These are phyloP conservation scores for Petrocephalus microphthalmus DNA, from an alignment of 2,113 vertebrate genomes.

Conservation along the genomic window DNA sequence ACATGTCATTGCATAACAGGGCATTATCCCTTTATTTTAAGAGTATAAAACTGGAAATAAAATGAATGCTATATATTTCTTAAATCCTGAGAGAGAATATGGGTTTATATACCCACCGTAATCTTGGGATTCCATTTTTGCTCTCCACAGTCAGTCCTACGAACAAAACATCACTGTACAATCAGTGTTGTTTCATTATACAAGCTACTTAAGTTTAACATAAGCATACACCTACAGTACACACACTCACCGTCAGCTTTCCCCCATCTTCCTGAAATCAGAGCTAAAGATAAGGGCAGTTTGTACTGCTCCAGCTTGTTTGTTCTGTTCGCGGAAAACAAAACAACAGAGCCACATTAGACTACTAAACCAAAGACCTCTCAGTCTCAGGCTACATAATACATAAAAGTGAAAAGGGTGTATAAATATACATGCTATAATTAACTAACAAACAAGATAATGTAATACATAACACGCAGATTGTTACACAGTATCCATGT, in stretches of 20 bases:
- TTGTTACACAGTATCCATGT: too few species aligned
- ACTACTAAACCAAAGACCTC: too few species aligned
- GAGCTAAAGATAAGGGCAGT: not conserved
- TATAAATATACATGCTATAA: too few species aligned
- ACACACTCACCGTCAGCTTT: not conserved
- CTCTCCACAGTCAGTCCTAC: not conserved
- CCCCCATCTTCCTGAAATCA: too few species aligned
- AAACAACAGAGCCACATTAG: too few species aligned
- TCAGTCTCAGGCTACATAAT: too few species aligned
- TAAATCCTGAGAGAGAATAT: not conserved
- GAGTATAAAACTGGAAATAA: not conserved
- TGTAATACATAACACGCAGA: too few species aligned
- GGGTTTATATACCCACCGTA: not conserved
- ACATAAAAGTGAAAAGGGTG: too few species aligned
- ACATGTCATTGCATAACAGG: not conserved
- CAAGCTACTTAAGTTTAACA: not conserved
- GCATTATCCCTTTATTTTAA: not conserved
- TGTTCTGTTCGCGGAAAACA: not conserved
- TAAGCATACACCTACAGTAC: not conserved
- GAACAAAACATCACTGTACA: not conserved
- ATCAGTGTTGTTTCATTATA: not conserved
- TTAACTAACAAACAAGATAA: too few species aligned
- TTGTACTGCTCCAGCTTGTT: not conserved
- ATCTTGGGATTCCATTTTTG: not conserved
- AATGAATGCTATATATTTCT: not conserved